Conservation (phyloP, 2,797 vertebrate genomes). For the Sebastolobus altivelis region DNA sequence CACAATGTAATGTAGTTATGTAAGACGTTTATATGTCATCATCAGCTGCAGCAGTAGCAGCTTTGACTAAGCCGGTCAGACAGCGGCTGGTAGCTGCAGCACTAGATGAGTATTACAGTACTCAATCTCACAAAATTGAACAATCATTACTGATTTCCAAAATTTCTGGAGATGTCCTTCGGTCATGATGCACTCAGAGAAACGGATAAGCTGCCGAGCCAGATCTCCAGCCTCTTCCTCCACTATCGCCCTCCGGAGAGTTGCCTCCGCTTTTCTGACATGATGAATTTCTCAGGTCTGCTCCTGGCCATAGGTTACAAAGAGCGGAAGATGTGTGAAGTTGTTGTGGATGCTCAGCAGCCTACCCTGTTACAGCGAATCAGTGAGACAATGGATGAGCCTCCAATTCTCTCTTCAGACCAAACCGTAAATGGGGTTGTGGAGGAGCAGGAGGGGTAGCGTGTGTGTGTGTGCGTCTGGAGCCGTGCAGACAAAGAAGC, state of each 20-base stretch:
- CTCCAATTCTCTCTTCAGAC: slow-evolving; percentile 40
- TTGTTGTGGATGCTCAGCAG: slow-evolving; percentile 42
- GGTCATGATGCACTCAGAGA: slow-evolving; percentile 50
- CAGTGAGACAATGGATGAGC: slow-evolving; percentile 49
- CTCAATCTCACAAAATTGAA: slow-evolving; percentile 60
- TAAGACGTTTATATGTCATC: slow-evolving; percentile 76
- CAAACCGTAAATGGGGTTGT: slow-evolving; percentile 19
- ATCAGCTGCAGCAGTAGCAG: slow-evolving; percentile 58
- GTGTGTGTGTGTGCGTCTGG: slow-evolving; percentile 16
- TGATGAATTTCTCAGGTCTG: slow-evolving; percentile 57
- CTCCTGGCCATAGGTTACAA: slow-evolving; percentile 41
- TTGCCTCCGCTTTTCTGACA: slow-evolving; percentile 47
- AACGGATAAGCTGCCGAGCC: slow-evolving; percentile 50
- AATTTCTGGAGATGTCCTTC: slow-evolving; percentile 45
- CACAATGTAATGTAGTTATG: slow-evolving; percentile 81
- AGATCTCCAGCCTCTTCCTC: slow-evolving; percentile 33
- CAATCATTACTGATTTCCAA: slow-evolving; percentile 61
- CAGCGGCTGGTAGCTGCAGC: slow-evolving; percentile 50
- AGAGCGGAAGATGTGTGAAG: slow-evolving; percentile 44
- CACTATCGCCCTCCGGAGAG: slow-evolving; percentile 42
- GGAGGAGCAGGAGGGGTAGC: background rate
- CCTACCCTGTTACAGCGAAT: slow-evolving; percentile 30
- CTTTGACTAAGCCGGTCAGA: slow-evolving; percentile 59
- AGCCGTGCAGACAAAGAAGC: slow-evolving; percentile 60
- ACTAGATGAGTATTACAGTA: slow-evolving; percentile 37